Conservation (phyloP, 2,888 invertebrate genomes). For the Tanytarsus gracilentus region DNA sequence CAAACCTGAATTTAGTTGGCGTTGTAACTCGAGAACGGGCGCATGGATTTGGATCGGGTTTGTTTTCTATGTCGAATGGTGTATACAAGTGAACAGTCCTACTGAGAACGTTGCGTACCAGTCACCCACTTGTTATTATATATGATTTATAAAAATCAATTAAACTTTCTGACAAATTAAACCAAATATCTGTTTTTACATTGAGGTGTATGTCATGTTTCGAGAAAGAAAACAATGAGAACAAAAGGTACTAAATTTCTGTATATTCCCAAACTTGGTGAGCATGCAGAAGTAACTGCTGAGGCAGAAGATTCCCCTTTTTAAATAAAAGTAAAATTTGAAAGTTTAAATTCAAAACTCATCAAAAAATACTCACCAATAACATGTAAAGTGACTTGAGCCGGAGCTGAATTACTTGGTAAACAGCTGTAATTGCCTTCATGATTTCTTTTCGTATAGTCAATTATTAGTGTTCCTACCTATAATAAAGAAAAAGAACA, state of each 20-base stretch:
- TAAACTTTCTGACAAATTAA: not conserved
- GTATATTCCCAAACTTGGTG: constrained; percentile 28
- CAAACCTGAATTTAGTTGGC: not conserved
- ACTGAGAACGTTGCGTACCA: not conserved
- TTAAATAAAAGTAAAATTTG: constrained; percentile 4
- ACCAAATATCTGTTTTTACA: not conserved
- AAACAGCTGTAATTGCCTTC: constrained; percentile 76
- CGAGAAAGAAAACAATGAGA: constrained; percentile 30
- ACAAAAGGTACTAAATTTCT: constrained; percentile 31
- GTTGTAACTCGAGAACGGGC: not conserved
- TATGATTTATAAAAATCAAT: not conserved
- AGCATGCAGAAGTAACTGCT: constrained; percentile 40
- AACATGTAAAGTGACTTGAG: constrained; percentile 73
- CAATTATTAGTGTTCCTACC: constrained; percentile 43
- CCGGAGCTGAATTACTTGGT: constrained; percentile 76
- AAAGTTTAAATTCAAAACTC: constrained; percentile 25
- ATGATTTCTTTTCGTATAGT: constrained; percentile 41
- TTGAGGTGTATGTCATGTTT: constrained; percentile 33
- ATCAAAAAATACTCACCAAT: constrained; percentile 52
- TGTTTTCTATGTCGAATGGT: no score
- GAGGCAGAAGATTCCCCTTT: constrained; percentile 42
- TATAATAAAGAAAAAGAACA: constrained; percentile 31
- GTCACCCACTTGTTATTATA: not conserved
- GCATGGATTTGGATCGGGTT: no score
- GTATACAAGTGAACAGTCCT: no score